Percentiles rank a stretch among this genome's conserved stretches.
phyloP scores from a whole-genome alignment of 2,888 invertebrate genomes.

The Drosophila paramelanica region DNA sequence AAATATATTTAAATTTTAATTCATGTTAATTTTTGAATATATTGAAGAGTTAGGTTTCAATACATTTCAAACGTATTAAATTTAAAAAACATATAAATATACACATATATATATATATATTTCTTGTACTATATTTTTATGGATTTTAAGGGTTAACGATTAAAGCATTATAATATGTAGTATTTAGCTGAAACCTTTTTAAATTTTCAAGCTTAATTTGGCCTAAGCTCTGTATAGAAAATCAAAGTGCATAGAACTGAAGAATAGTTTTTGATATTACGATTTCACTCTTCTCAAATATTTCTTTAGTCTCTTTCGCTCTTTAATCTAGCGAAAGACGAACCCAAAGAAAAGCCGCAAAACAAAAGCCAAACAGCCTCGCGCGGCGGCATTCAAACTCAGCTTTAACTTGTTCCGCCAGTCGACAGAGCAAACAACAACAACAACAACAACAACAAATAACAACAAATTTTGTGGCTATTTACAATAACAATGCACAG shows the following conservation, averaged over 20 bases:
- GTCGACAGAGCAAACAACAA: conserved; percentile 35
- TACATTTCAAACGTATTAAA: no score
- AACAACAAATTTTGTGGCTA: conserved; percentile 46
- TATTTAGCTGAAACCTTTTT: not conserved
- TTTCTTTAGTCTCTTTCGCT: conserved; percentile 1
- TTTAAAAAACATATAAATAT: no score
- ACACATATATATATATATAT: no score
- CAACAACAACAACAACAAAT: conserved; percentile 30
- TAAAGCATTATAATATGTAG: no score
- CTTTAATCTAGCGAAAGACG: conserved; percentile 25
- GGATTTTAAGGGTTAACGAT: no score
- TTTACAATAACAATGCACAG: conserved; percentile 54
- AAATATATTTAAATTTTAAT: no score
- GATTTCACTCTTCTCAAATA: not conserved
- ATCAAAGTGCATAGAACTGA: conserved; percentile 1
- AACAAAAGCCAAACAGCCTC: conserved; percentile 22
- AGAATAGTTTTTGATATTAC: not conserved
- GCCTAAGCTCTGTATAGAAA: not conserved
- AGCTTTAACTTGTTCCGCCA: conserved; percentile 61
- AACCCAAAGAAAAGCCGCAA: conserved; percentile 20
- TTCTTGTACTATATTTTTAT: no score
- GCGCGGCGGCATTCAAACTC: conserved; percentile 30
- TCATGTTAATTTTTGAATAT: no score
- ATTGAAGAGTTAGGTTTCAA: no score
- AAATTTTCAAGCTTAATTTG: no score